Evolutionary conservation across 2,888 invertebrate genomes (phyloP), one percentile per base, ranked within the genome.

Genomic region (Hyppa rectilinea): DNA sequence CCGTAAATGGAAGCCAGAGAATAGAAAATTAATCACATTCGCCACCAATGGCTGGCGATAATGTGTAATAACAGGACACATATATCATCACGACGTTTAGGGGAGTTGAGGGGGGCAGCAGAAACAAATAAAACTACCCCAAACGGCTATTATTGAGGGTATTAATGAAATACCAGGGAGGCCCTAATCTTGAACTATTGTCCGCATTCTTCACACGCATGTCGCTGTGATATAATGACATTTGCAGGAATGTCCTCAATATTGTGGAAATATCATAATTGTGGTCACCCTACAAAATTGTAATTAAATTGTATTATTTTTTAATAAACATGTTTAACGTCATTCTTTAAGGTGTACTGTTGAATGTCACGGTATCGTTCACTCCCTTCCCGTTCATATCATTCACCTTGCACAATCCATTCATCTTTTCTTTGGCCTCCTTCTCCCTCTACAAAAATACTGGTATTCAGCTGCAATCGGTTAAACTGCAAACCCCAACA

Each of bases 101-200:
- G 49, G 26, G 62, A 52, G 23, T 29, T 58, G 31, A 53, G 49
- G 49, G 26, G 62, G 55, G 67, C 38, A 50, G 36, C 38, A 60
- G 71, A 80, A 83, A 80, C 75, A 83, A 84, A 82, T 82, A 79
- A 79, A 79, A 74, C 45, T 64, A 64, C 62, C 76, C 74, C 61
- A 64, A 73, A 71, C 40, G 55, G 55, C 72, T 53, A 78, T 82
- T 79, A 81, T 77, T 58, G 58, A 45, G 62, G 69, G 34, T 60
- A 84, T 84, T 86, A 84, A 85, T 86, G 78, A 86, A 86, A 86
- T 86, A 78, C 78, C 82, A 56, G 12, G 52, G 75, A 34, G 68
- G 79, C 79, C 79, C 75, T 71, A 78, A 80, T 78, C 64, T 71
- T 75, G 63, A 69, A 71, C 75, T 75, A 75, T 82, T 75, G 63